Percentiles rank a stretch among this genome's conserved stretches.
These are phyloP conservation scores for Hipposideros armiger DNA, from an alignment of 2,113 vertebrate species.

Conservation along the genomic window DNA sequence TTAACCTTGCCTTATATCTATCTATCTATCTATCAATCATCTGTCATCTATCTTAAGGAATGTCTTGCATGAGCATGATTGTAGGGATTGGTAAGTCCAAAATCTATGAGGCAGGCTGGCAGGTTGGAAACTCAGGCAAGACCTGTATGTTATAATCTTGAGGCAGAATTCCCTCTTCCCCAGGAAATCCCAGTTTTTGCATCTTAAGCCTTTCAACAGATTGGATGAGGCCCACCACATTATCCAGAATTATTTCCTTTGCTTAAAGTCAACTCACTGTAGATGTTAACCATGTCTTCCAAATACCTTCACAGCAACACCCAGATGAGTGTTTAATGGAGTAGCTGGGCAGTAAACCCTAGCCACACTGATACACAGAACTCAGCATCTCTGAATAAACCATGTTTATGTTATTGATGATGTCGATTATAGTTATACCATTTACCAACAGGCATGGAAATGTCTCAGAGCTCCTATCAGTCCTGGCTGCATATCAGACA, in stretches of 20 bases:
- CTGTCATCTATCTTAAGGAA: no score
- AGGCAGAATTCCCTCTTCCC: background rate
- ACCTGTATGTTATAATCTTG: background rate
- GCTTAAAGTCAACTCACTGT: background rate
- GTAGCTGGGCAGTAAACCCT: no score
- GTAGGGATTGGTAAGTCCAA: background rate
- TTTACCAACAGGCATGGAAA: background rate
- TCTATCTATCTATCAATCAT: background rate
- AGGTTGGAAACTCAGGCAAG: background rate
- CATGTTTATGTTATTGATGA: rapidly evolving
- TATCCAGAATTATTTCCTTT: background rate
- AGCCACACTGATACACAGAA: background rate
- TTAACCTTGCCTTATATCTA: no score
- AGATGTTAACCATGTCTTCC: background rate
- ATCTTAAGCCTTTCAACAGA: background rate
- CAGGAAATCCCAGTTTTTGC: background rate
- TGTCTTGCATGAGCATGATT: background rate
- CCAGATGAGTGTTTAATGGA: no score
- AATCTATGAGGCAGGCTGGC: background rate
- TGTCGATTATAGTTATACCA: no score
- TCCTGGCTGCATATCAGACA: background rate
- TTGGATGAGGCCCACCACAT: background rate
- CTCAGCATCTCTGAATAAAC: background rate
- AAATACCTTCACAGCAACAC: no score
- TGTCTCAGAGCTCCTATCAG: background rate